Conservation (phyloP, 2,113 vertebrate species). For the Pseudopodoces humilis region DNA sequence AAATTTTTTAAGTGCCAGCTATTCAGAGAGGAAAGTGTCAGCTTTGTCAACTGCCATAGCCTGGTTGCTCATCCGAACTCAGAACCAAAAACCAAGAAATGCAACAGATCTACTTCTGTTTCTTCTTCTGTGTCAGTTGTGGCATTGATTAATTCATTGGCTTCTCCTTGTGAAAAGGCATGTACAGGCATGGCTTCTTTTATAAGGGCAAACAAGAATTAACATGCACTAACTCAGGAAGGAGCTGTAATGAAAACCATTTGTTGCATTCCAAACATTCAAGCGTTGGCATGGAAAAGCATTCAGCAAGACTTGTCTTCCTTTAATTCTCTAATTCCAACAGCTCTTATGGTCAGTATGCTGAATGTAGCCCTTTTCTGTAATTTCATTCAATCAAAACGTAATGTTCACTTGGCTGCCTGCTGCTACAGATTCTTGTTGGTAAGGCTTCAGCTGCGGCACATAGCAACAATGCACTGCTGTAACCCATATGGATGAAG, state of each 20-base stretch:
- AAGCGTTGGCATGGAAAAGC: neutral
- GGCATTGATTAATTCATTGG: neutral
- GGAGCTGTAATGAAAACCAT: conserved; percentile 29
- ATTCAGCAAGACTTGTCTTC: neutral
- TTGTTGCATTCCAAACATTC: conserved; percentile 21
- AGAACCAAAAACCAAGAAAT: neutral
- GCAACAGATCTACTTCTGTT: neutral
- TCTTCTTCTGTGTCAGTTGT: neutral
- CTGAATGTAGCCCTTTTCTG: neutral
- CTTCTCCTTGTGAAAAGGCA: neutral
- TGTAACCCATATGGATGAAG: neutral
- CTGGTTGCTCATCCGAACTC: neutral
- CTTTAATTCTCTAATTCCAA: neutral
- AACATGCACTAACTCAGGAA: conserved; percentile 6
- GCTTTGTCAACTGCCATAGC: neutral
- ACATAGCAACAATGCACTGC: neutral
- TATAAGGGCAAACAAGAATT: conserved; percentile 32
- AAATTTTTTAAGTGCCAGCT: neutral
- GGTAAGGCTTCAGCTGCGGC: neutral
- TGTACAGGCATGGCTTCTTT: neutral
- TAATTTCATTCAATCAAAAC: neutral
- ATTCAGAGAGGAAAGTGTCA: neutral
- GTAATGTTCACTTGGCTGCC: neutral
- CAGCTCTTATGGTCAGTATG: neutral
- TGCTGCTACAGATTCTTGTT: neutral